Percentiles rank a stretch among this genome's conserved stretches.
Evolutionary conservation across 1,140 invertebrate species (phyloP).

Genomic region (Hetaerina americana): DNA sequence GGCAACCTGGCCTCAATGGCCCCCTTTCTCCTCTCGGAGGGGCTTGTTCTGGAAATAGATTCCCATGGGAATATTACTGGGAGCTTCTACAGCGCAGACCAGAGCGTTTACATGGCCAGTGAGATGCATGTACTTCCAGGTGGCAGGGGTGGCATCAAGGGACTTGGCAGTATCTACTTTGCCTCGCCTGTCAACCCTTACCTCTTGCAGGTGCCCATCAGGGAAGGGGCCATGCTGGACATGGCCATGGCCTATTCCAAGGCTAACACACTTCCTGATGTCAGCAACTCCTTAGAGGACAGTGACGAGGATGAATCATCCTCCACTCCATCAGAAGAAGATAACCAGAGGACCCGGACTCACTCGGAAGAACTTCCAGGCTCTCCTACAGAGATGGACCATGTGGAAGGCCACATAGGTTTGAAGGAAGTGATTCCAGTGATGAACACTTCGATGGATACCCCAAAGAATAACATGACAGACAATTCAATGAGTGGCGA

Average conservation of each 20-base stretch:
- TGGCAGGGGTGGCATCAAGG: not conserved
- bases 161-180: not conserved
- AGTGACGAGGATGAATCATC: too few species aligned
- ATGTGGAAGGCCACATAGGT: too few species aligned
- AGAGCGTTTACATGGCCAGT: not conserved
- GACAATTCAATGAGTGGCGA: too few species aligned
- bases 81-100: constrained; percentile 1
- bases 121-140: not conserved
- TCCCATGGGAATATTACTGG: constrained; percentile 2
- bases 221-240: not conserved
- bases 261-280: not conserved
- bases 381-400: too few species aligned
- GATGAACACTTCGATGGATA: too few species aligned
- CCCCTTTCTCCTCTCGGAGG: not conserved
- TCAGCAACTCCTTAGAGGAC: too few species aligned
- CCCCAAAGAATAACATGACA: too few species aligned
- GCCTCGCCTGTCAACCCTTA: constrained; percentile 1
- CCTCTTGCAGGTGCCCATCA: not conserved
- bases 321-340: too few species aligned
- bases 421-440: too few species aligned
- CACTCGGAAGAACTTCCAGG: too few species aligned
- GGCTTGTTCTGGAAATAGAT: not conserved
- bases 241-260: not conserved
- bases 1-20: constrained; percentile 2
- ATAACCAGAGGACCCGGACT: too few species aligned